Evolutionary conservation across 1,140 invertebrate genomes (phyloP).

Genomic region (Bombus turneri): DNA sequence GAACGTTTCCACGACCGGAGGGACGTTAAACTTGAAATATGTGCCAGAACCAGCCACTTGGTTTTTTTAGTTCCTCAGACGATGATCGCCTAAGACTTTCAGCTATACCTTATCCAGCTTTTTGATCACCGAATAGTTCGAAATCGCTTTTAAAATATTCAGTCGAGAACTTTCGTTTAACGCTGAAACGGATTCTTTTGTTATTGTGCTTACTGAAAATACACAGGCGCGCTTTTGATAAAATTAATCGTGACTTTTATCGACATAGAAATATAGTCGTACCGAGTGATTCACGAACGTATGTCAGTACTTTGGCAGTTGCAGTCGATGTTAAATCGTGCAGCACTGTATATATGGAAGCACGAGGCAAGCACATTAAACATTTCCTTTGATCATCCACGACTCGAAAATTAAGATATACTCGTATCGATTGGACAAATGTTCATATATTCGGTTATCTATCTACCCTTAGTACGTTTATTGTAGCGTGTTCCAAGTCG

Average conservation of each 20-base stretch:
- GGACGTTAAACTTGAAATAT: constrained; percentile 13
- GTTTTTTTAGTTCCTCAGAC: neutral
- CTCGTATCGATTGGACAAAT: too few relatives aligned
- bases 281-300: too few relatives aligned
- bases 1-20: neutral
- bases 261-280: too few relatives aligned
- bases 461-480: neutral
- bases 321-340: too few relatives aligned
- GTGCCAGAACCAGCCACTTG: neutral
- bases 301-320: too few relatives aligned
- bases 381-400: too few relatives aligned
- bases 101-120: neutral
- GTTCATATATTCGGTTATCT: too few relatives aligned
- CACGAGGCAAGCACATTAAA: too few relatives aligned
- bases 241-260: neutral
- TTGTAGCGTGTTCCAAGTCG: fast-evolving
- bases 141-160: neutral
- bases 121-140: neutral
- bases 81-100: neutral
- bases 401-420: too few relatives aligned
- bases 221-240: neutral
- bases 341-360: fast-evolving
- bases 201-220: neutral
- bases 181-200: too few relatives aligned
- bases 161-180: too few relatives aligned